These are phyloP conservation scores for Scylla paramamosain DNA, from an alignment of 1,140 invertebrate genomes.

Conservation along the genomic window DNA sequence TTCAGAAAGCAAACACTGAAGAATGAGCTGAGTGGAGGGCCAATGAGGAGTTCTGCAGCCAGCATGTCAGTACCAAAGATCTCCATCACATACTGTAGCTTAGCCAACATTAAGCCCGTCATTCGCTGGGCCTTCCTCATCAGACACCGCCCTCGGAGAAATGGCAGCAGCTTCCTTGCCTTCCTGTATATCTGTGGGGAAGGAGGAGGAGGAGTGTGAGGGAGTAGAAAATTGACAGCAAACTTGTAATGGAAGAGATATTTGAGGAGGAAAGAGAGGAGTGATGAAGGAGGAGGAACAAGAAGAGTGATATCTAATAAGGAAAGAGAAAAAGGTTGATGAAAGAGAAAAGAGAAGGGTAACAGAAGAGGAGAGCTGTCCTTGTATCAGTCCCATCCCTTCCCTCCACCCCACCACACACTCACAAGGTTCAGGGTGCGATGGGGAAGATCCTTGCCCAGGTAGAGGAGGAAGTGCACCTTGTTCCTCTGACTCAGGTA, in stretches of 20 bases:
- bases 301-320: too few relatives aligned
- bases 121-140: background rate
- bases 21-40: background rate
- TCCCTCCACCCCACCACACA: background rate
- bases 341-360: too few relatives aligned
- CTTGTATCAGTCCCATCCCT: too few relatives aligned
- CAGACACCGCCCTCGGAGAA: background rate
- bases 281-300: too few relatives aligned
- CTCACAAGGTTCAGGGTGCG: background rate
- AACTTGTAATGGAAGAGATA: too few relatives aligned
- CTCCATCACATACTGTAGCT: background rate
- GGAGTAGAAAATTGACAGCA: background rate
- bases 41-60: background rate
- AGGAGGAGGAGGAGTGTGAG: background rate
- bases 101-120: background rate
- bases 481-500: background rate
- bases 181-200: background rate
- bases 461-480: background rate
- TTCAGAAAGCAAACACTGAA: background rate
- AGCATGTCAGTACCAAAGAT: background rate
- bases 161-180: background rate
- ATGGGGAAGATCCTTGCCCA: background rate
- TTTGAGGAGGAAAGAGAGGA: too few relatives aligned
- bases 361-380: too few relatives aligned
- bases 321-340: too few relatives aligned